A percentile compares a stretch with the other conserved stretches of the same genome.
phyloP scores from a whole-genome alignment of 2,888 invertebrate species.

The Stictocephala bisonia region DNA sequence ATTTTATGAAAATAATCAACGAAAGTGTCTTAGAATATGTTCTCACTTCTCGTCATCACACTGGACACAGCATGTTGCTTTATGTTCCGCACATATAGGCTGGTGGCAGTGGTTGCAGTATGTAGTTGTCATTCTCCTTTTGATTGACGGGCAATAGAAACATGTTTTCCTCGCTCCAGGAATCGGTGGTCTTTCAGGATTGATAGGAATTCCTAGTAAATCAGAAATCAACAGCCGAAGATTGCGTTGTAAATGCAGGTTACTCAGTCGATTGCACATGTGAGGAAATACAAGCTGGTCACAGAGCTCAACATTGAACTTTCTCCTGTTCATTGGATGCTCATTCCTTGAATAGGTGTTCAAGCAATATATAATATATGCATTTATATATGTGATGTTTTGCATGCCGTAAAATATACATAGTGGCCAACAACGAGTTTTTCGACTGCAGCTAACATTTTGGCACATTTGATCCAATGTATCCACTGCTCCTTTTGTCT shows the following conservation, averaged over 20 bases:
- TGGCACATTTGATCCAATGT: slow-evolving; percentile 41
- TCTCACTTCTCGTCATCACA: slow-evolving; percentile 33
- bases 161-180: slow-evolving; percentile 22
- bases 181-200: background rate
- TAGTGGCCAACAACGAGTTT: slow-evolving; percentile 39
- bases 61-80: slow-evolving; percentile 30
- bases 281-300: slow-evolving; percentile 32
- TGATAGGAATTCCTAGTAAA: slow-evolving; percentile 4
- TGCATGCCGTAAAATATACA: slow-evolving; percentile 41
- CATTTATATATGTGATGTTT: slow-evolving; percentile 41
- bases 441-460: slow-evolving; percentile 29
- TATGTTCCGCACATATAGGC: slow-evolving; percentile 32
- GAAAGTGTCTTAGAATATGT: slow-evolving; percentile 5
- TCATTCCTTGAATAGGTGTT: background rate
- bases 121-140: slow-evolving; percentile 24
- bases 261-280: slow-evolving; percentile 24
- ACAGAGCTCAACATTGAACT: slow-evolving; percentile 22
- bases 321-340: slow-evolving; percentile 23
- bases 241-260: slow-evolving; percentile 21
- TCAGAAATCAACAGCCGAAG: slow-evolving; percentile 5
- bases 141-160: slow-evolving; percentile 21
- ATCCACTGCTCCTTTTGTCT: slow-evolving; percentile 39
- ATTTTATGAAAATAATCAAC: background rate
- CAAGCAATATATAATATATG: slow-evolving; percentile 32
- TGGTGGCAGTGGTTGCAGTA: slow-evolving; percentile 27